Conservation (phyloP, 2,888 invertebrate genomes). For the Patella pellucida region DNA sequence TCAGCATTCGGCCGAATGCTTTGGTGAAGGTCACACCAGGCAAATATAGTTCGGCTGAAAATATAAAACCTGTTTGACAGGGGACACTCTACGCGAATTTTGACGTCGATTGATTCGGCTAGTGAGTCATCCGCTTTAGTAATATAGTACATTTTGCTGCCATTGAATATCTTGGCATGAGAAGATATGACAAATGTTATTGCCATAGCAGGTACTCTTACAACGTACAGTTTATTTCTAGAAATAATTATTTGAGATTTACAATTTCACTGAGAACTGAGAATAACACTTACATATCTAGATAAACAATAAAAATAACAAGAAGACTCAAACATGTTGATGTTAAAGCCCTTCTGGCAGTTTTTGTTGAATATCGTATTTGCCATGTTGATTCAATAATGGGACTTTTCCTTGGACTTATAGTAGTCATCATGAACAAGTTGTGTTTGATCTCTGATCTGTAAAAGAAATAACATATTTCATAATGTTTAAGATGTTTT, state of each 20-base stretch:
- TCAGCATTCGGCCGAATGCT: too few relatives aligned
- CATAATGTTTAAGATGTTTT: too few relatives aligned
- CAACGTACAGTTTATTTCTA: neutral
- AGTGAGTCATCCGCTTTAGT: too few relatives aligned
- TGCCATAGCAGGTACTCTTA: neutral
- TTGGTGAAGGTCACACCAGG: too few relatives aligned
- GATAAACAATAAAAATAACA: constrained; percentile 47
- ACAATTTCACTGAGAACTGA: neutral
- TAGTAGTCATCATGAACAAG: too few relatives aligned
- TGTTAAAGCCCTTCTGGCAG: constrained; percentile 46
- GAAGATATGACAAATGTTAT: neutral
- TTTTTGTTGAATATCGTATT: constrained; percentile 44
- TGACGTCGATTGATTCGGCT: too few relatives aligned
- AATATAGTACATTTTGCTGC: too few relatives aligned
- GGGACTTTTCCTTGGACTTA: constrained; percentile 32
- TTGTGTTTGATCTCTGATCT: too few relatives aligned
- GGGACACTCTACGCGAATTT: too few relatives aligned
- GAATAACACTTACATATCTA: constrained; percentile 55
- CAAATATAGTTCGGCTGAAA: too few relatives aligned
- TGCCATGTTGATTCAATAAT: constrained; percentile 54
- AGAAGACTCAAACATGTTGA: constrained; percentile 46
- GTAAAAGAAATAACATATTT: too few relatives aligned
- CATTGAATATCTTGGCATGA: neutral
- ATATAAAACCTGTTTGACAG: too few relatives aligned
- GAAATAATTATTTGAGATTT: neutral